Base-by-base conservation (phyloP, 1,140 invertebrate genomes). In the Caenorhabditis briggsae region DNA sequence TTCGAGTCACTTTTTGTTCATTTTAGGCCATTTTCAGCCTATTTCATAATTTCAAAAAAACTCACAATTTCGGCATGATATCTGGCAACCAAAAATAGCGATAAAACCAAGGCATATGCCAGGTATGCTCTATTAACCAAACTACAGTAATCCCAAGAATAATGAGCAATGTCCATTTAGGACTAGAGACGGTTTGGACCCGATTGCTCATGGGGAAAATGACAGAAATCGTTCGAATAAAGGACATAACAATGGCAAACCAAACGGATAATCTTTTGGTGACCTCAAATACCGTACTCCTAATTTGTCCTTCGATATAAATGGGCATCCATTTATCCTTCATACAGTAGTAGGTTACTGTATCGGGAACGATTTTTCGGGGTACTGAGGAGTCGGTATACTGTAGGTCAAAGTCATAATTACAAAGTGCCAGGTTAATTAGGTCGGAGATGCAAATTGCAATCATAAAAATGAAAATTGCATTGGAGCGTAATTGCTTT, bases 391-490 rank as follows among this genome's bases (percentile, higher is more conserved):
- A 43, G 3, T 8, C 33, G 9, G 20, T 20, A 46, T 70, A 70
- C 16, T 46, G 41, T 25, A 70, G 16, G 2, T 5, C 2, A 3
- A 6, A 1, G 5, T 70, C 41, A 18, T 70, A 46, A 41, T 25
- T 46, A n/a, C 64, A 18, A 23, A 70, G 33, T 5, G 64, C 11
- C 14, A 70, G 43, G 18, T 70, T 70, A 14, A 70, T 12, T 18
- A 70, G 46, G 43, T 70, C 64, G 5, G 41, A 70, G 6, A 70
- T 16, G 18, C 64, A 70, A 70, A 70, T 70, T 14, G 41, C 41
- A 23, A 70, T 70, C 64, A 70, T 70, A 18, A 18, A 70, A 5
- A 70, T 46, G 18, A 25, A 70, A 46, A 70, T n/a, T 46, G 33
- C 64, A 46, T 46, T 70, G 12, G 64, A 43, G 14, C 64, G 33